phyloP scores from a whole-genome alignment of 1,140 invertebrate genomes.

The Trachymyrmex septentrionalis region DNA sequence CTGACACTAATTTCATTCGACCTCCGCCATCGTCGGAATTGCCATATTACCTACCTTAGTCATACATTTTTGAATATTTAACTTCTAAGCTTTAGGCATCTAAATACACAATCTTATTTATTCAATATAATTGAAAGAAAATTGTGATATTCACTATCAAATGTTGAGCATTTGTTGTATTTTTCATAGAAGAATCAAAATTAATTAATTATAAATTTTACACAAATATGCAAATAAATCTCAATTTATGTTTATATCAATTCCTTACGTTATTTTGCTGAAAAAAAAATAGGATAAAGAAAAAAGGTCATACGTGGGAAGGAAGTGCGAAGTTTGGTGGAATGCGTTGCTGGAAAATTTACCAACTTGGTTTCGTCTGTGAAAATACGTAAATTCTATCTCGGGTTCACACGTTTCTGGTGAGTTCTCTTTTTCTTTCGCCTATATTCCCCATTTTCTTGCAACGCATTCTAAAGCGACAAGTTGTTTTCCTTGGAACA shows the following conservation, averaged over 20 bases:
- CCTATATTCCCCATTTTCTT: slow-evolving; percentile 21
- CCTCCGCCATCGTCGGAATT: slow-evolving; percentile 5
- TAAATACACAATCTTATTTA: neutral
- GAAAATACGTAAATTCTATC: slow-evolving; percentile 46
- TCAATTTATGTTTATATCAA: neutral
- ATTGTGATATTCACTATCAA: neutral
- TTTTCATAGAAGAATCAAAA: slow-evolving; percentile 7
- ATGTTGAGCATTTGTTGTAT: neutral
- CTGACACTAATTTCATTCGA: slow-evolving; percentile 54
- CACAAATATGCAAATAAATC: neutral
- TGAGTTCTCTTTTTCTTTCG: slow-evolving; percentile 36
- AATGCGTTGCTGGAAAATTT: slow-evolving; percentile 44
- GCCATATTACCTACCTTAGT: slow-evolving; percentile 19
- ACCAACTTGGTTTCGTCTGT: slow-evolving; percentile 36
- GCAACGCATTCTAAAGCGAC: slow-evolving; percentile 11
- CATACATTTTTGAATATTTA: slow-evolving; percentile 48
- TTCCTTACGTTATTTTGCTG: neutral
- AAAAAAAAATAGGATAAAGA: slow-evolving; percentile 9
- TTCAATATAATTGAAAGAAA: neutral
- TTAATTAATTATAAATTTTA: neutral
- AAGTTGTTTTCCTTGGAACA: slow-evolving; percentile 34
- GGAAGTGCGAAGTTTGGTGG: slow-evolving; percentile 38
- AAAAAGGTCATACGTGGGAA: neutral
- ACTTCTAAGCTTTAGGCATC: neutral
- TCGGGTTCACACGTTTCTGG: slow-evolving; percentile 29